phyloP scores from a whole-genome alignment of 2,888 invertebrate species.

The Temnothorax ravouxi region DNA sequence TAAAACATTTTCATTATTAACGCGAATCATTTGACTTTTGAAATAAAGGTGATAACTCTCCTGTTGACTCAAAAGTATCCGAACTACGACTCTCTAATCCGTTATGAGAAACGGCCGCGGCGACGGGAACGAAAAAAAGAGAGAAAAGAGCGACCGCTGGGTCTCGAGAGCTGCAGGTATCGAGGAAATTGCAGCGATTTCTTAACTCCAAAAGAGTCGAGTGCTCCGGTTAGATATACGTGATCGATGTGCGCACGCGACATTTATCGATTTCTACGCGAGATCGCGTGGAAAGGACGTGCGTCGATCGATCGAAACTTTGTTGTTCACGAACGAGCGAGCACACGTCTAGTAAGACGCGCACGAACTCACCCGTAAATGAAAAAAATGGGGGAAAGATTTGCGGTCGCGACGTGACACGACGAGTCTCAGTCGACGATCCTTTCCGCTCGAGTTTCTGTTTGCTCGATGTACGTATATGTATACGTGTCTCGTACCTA shows the following conservation, averaged over 20 bases:
- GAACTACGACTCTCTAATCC: slow-evolving; percentile 46
- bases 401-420: slow-evolving; percentile 65
- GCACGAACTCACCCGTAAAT: slow-evolving; percentile 26
- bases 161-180: slow-evolving; percentile 19
- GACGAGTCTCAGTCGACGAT: slow-evolving; percentile 60
- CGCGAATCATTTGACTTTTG: slow-evolving; percentile 49
- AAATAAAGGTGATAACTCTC: slow-evolving; percentile 26
- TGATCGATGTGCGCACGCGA: slow-evolving; percentile 70
- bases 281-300: slow-evolving; percentile 67
- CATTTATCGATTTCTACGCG: slow-evolving; percentile 75
- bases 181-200: slow-evolving; percentile 69
- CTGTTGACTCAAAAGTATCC: slow-evolving; percentile 23
- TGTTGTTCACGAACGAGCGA: slow-evolving; percentile 51
- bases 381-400: slow-evolving; percentile 49
- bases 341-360: slow-evolving; percentile 29
- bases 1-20: slow-evolving; percentile 37
- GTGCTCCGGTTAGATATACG: slow-evolving; percentile 73
- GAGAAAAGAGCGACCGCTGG: slow-evolving; percentile 1
- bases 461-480: slow-evolving; percentile 23
- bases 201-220: slow-evolving; percentile 73
- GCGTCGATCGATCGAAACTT: slow-evolving; percentile 66
- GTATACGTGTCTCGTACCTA: not conserved
- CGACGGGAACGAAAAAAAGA: slow-evolving; percentile 31
- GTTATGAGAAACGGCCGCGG: slow-evolving; percentile 66
- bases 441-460: slow-evolving; percentile 46